Evolutionary conservation across 1,140 invertebrate species (phyloP), one percentile per base, ranked within the genome.

Genomic region (Caenorhabditis remanei): DNA sequence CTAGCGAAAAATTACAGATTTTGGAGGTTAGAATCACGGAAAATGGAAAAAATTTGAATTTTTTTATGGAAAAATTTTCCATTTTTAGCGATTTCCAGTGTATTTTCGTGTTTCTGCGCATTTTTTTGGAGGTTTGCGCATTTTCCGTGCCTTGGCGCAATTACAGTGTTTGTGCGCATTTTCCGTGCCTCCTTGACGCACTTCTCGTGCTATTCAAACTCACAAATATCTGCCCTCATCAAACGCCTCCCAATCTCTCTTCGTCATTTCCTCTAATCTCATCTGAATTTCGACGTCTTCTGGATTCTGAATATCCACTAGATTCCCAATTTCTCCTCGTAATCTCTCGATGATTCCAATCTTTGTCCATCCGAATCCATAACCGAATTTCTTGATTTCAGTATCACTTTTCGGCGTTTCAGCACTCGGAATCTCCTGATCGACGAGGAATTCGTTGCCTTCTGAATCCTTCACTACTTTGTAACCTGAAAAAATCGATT

Each of bases 341-440:
- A 84, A 65, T 9, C 50, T 43, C 50, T 87, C 83, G 4, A 88
- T 32, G 19, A 88, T 84, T 48, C 83, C 87, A 16, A 40, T 58
- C 56, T 56, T 88, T 50, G 61, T 85, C 87, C 87, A 88, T 24
- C 67, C 87, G 46, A 88, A 88, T 21, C 87, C 87, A 63, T 88
- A 88, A 7, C 87, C 87, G 48, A 46, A 85, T 16, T 48, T 21
- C 19, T 67, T 40, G 9, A 58, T 50, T 43, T 53, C 14, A 0
- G 41, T 21, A n/a, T 82, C 83, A 13, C 4, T 58, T 82, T 50
- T 3, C 56, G 46, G 50, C 3, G 0, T 8, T 41, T 50, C 41
- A 56, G 4, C 4, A 43, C 4, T 21, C 63, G 43, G 40, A 11
- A 41, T 4, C 67, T 87, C 43, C 21, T 87, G 79, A 32, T 83